These are phyloP conservation scores for Xenops minutus DNA, from an alignment of 2,797 vertebrate genomes.

Conservation along the genomic window DNA sequence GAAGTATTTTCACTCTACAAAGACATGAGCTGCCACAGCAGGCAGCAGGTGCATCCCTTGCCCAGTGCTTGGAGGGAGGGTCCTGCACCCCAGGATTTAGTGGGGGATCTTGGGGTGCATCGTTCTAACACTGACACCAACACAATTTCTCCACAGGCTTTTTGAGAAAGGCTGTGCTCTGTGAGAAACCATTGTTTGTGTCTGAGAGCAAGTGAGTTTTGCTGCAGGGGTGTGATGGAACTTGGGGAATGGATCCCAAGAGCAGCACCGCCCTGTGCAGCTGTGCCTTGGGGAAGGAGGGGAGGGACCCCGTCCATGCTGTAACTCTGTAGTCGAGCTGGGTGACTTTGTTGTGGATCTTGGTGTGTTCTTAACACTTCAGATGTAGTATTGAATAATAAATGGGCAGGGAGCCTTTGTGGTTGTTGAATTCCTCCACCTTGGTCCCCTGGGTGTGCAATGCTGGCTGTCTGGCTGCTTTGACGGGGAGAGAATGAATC, in stretches of 20 bases:
- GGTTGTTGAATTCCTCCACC: not conserved
- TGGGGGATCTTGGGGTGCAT: fast-evolving
- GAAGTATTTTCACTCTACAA: not conserved
- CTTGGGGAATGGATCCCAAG: not conserved
- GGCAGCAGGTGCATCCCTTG: fast-evolving
- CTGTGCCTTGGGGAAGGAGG: not conserved
- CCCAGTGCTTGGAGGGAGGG: not conserved
- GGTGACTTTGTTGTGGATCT: not conserved
- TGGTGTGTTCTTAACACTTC: not conserved
- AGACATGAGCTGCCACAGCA: not conserved
- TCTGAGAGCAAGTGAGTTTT: fast-evolving
- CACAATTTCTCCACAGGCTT: fast-evolving
- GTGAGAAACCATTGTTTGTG: fast-evolving
- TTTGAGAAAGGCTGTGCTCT: fast-evolving
- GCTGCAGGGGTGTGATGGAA: not conserved
- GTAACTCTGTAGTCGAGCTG: not conserved
- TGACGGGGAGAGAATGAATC: not conserved
- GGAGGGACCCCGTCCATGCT: not conserved
- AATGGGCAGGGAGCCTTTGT: not conserved
- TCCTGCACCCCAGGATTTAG: fast-evolving
- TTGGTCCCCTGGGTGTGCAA: fast-evolving
- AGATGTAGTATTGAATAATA: not conserved
- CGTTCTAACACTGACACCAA: fast-evolving
- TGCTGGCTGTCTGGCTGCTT: not conserved
- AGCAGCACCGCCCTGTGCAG: not conserved